Evolutionary conservation across 2,113 vertebrate genomes (phyloP).

Genomic region (Crotalus viridis): DNA sequence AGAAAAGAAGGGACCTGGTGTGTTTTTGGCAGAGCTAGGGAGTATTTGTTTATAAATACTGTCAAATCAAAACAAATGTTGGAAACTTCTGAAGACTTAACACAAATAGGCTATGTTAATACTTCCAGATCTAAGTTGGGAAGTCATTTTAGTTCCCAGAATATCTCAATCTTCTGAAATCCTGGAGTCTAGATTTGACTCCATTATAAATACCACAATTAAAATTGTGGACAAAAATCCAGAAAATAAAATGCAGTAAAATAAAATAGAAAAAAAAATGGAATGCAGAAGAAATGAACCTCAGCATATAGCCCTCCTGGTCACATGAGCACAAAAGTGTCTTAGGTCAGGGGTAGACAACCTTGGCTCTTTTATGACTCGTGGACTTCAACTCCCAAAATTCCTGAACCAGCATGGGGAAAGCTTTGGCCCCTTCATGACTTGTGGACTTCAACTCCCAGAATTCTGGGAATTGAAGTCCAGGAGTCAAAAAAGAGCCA

Average conservation of each 20-base stretch:
- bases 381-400: too few relatives aligned
- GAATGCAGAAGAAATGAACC: not conserved
- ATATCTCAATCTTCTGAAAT: not conserved
- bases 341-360: slow-evolving; percentile 27
- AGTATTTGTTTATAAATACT: not conserved
- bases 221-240: not conserved
- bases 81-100: not conserved
- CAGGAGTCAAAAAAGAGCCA: too few relatives aligned
- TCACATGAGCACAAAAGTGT: slow-evolving; percentile 4
- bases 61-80: not conserved
- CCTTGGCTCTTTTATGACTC: too few relatives aligned
- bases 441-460: too few relatives aligned
- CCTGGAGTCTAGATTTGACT: not conserved
- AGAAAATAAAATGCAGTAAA: not conserved
- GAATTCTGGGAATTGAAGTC: too few relatives aligned
- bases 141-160: not conserved
- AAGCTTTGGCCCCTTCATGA: too few relatives aligned
- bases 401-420: too few relatives aligned
- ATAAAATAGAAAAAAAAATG: too few relatives aligned
- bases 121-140: not conserved
- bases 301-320: not conserved
- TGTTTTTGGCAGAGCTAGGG: not conserved
- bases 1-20: not conserved
- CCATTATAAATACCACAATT: not conserved
- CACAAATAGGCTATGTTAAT: not conserved